Evolutionary conservation across 2,113 vertebrate genomes (phyloP).

Genomic region (Microcebus murinus): DNA sequence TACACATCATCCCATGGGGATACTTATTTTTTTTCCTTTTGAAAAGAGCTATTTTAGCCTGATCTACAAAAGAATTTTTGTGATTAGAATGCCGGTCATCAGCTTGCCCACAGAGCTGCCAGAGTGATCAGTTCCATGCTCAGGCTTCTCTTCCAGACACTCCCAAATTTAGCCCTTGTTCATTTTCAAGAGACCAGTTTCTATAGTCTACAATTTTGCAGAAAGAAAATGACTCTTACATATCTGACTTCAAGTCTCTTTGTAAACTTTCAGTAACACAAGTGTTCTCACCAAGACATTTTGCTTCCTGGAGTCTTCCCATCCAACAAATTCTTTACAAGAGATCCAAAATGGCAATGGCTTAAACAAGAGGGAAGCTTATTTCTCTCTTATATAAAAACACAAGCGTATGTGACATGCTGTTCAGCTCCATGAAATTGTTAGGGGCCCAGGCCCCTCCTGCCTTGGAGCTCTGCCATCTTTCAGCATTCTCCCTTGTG

Average conservation of each 20-base stretch:
- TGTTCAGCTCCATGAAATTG: background rate
- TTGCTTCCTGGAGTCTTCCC: background rate
- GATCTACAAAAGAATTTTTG: background rate
- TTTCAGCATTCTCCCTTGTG: background rate
- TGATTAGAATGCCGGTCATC: background rate
- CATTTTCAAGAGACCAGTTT: background rate
- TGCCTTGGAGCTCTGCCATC: background rate
- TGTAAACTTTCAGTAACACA: background rate
- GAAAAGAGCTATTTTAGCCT: background rate
- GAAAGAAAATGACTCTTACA: background rate
- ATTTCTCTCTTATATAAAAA: background rate
- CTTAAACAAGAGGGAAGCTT: background rate
- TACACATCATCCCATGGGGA: background rate
- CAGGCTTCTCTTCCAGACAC: background rate
- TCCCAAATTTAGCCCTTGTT: background rate
- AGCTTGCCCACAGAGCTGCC: background rate
- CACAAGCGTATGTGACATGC: background rate
- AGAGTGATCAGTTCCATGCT: background rate
- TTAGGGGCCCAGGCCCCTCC: background rate
- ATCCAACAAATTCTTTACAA: background rate
- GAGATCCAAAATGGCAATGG: background rate
- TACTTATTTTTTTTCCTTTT: background rate
- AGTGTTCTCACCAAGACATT: background rate
- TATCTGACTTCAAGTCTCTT: background rate
- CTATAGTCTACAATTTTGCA: background rate